Percentiles rank a stretch among this genome's conserved stretches.
Conservation (phyloP, 2,113 vertebrate genomes). For the Oriolus oriolus region DNA sequence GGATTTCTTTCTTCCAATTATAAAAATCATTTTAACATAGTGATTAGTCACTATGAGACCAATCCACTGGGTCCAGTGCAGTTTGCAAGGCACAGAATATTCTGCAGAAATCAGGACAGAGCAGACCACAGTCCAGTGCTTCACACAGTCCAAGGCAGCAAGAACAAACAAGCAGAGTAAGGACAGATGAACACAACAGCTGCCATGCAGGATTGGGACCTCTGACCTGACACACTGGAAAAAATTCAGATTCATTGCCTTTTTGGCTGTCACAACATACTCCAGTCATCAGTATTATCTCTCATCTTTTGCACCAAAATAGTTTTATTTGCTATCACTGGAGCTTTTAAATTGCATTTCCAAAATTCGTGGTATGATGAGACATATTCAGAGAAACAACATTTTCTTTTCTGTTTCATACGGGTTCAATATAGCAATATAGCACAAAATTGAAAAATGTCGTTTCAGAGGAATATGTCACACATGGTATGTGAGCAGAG, state of each 20-base stretch:
- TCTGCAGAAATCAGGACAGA: not conserved
- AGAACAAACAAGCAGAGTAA: not conserved
- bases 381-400: not conserved
- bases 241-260: not conserved
- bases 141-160: not conserved
- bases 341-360: not conserved
- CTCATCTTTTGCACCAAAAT: not conserved
- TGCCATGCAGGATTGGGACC: not conserved
- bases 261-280: not conserved
- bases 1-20: not conserved
- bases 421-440: not conserved
- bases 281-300: accelerated
- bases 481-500: not conserved
- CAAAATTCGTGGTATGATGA: not conserved
- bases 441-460: not conserved
- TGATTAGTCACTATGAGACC: not conserved
- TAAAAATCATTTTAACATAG: not conserved
- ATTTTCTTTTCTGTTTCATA: not conserved
- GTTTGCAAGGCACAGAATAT: not conserved
- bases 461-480: not conserved
- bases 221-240: not conserved
- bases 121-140: not conserved
- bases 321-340: not conserved
- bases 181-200: not conserved
- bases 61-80: not conserved